Evolutionary conservation across 2,113 vertebrate species (phyloP).

Genomic region (Mobula birostris): DNA sequence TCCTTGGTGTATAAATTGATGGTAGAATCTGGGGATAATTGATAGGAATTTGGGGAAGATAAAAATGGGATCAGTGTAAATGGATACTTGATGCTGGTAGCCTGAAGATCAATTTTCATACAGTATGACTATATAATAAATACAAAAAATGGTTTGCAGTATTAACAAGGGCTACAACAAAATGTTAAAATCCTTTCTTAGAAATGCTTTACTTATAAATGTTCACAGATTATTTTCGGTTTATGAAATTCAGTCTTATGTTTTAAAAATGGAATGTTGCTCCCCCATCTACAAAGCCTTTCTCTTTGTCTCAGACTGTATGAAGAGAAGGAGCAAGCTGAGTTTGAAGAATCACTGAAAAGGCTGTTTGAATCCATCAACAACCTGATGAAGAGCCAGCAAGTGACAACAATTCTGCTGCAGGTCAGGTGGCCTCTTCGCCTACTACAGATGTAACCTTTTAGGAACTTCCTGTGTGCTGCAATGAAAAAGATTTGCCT

Average conservation of each 20-base stretch:
- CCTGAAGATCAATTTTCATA: too few species aligned
- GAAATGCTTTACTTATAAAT: background rate
- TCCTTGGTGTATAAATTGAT: too few species aligned
- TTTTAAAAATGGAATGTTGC: background rate
- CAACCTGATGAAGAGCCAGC: conserved; percentile 83
- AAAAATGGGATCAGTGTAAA: too few species aligned
- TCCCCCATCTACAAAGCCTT: conserved; percentile 39
- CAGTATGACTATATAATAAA: too few species aligned
- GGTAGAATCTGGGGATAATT: too few species aligned
- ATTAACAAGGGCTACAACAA: background rate
- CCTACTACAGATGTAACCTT: background rate
- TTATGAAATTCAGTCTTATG: background rate
- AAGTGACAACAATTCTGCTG: conserved; percentile 75
- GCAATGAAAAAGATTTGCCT: background rate
- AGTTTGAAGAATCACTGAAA: conserved; percentile 90
- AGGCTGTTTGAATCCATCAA: conserved; percentile 94
- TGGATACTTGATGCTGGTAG: too few species aligned
- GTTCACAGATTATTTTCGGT: background rate
- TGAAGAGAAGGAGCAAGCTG: conserved; percentile 86
- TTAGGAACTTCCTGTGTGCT: background rate
- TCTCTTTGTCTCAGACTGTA: conserved; percentile 65
- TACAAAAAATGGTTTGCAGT: background rate
- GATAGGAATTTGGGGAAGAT: too few species aligned
- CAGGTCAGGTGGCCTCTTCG: conserved; percentile 59
- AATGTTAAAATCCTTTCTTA: background rate